Evolutionary conservation across 2,113 vertebrate genomes (phyloP).

Genomic region (Cyphomyrus plagiostoma): DNA sequence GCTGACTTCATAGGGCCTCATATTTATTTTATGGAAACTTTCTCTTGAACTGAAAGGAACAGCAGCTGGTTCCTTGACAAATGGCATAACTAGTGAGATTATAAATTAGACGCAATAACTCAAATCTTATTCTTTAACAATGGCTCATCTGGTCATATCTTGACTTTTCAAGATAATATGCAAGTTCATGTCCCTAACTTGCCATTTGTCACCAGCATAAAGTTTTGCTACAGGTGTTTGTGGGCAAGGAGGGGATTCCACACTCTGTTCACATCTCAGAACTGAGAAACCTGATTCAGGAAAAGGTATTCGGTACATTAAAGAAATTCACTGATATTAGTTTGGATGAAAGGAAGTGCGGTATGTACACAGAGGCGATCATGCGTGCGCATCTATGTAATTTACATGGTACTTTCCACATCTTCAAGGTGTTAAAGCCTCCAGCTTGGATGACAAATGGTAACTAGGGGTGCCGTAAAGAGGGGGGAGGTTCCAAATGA

Average conservation of each 20-base stretch:
- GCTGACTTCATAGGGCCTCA: constrained; percentile 56
- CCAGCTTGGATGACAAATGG: not conserved
- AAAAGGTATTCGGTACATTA: not conserved
- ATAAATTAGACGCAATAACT: constrained; percentile 45
- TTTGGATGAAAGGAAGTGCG: not conserved
- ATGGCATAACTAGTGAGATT: constrained; percentile 44
- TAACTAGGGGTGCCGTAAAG: not conserved
- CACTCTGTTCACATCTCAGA: not conserved
- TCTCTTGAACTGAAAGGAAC: constrained; percentile 47
- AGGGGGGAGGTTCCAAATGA: not conserved
- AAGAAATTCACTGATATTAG: not conserved
- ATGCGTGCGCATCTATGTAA: not conserved
- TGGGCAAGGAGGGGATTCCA: not conserved
- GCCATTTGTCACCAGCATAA: not conserved
- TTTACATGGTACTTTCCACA: not conserved
- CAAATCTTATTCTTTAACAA: constrained; percentile 22
- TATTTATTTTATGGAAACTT: constrained; percentile 65
- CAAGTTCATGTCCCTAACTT: not conserved
- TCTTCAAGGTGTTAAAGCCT: not conserved
- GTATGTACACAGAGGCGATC: not conserved
- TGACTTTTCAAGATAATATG: not conserved
- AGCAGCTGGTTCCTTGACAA: constrained; percentile 61
- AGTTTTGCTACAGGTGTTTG: not conserved
- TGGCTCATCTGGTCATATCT: constrained; percentile 9
- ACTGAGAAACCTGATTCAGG: not conserved